These are phyloP conservation scores for Vollenhovia emeryi DNA, from an alignment of 1,140 invertebrate species.

Conservation along the genomic window DNA sequence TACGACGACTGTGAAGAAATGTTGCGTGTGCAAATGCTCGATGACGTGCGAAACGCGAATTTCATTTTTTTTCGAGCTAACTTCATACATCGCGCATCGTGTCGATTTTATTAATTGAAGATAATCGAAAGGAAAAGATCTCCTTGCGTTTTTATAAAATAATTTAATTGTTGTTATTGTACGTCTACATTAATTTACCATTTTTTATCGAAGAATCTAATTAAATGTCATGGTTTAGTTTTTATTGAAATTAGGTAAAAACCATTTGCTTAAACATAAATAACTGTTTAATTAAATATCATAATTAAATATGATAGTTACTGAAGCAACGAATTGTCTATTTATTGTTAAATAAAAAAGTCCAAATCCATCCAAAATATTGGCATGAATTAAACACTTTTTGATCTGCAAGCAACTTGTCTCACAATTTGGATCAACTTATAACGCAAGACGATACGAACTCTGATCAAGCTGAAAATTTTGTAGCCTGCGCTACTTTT, in stretches of 20 bases:
- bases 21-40: not conserved
- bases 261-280: not conserved
- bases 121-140: no score
- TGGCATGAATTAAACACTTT: not conserved
- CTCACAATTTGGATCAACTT: not conserved
- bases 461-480: constrained; percentile 3
- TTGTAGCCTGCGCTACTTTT: not conserved
- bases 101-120: constrained; percentile 1
- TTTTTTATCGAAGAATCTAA: not conserved
- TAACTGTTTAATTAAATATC: not conserved
- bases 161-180: not conserved
- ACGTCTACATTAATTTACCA: not conserved
- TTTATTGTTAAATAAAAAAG: not conserved
- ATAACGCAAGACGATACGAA: not conserved
- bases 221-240: not conserved
- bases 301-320: not conserved
- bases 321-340: not conserved
- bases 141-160: not conserved
- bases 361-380: not conserved
- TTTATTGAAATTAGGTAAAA: not conserved
- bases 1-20: not conserved
- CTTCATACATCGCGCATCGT: no score
- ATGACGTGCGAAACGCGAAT: not conserved
- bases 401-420: not conserved
- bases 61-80: not conserved